Evolutionary conservation across 1,140 invertebrate species (phyloP), one percentile per base, ranked within the genome.

Genomic region (Drosophila obscura): DNA sequence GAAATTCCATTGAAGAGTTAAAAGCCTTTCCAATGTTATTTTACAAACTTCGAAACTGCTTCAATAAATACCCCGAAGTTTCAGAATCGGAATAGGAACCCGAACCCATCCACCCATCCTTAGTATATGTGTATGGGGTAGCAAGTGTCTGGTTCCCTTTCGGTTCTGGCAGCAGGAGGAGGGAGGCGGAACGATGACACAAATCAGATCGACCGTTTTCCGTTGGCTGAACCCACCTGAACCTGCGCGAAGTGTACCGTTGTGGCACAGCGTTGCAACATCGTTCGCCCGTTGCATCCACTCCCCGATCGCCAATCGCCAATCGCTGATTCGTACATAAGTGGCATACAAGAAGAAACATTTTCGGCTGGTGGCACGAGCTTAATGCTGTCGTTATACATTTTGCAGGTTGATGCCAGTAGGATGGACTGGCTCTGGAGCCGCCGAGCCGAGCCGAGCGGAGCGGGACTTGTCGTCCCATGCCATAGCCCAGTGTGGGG

Each of bases 311-410:
- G 31, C 51, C 19, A 53, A 35, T 35, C 31, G 31, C 51, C 19
- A 53, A 22, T 19, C 43, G 16, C 56, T 22, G 50, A 57, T 31
- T 19, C 16, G 19, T 19, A 19, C 19, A 26, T 22, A 43, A 35
- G 41, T 45, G 31, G 15, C 35, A 66, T 8, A 68, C 28, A 51
- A 61, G 49, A 61, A 45, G 52, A 75, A 82, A 57, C 62, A 60
- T 53, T 45, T 87, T 50, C 83, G 73, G 79, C 79, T 88, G 77
- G 79, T 90, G 87, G 87, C 87, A 90, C 87, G 87, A 90, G 87
- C 87, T 90, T 82, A 90, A 90, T 90, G 87, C 89, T 89, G 83
- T 89, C 79, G 83, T 88, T 88, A 88, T 89, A 89, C 79, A 83
- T 88, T 88, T 87, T 88, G 72, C 82, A 87, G 83, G 83, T 87